phyloP scores from a whole-genome alignment of 2,888 invertebrate genomes.

The Drosophila monieri region DNA sequence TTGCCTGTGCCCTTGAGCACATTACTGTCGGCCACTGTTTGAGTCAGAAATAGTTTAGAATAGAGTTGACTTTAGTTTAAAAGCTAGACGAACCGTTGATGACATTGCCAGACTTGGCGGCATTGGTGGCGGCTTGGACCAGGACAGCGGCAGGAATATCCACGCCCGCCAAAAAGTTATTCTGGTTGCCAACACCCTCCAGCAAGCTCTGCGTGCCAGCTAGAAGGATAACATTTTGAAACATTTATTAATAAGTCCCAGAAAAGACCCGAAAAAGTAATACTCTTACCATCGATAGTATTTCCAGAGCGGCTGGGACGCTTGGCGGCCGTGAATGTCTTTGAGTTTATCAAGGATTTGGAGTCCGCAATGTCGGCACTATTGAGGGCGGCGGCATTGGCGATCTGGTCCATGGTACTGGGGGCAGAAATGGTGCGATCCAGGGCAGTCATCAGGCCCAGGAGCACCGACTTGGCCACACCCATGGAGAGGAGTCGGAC shows the following conservation, averaged over 20 bases:
- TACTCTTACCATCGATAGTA: not conserved
- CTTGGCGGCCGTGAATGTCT: conserved; percentile 36
- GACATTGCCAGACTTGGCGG: not conserved
- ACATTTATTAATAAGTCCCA: not conserved
- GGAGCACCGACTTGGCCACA: conserved; percentile 52
- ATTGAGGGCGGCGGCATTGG: conserved; percentile 25
- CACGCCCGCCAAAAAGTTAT: not conserved
- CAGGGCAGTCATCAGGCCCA: conserved; percentile 61
- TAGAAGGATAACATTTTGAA: not conserved
- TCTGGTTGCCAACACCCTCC: not conserved
- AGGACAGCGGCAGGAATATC: not conserved
- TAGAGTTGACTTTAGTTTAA: not conserved
- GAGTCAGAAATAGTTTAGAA: too few relatives aligned
- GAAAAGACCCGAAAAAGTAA: not conserved
- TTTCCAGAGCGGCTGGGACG: conserved; percentile 38
- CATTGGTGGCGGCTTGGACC: not conserved
- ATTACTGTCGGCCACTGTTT: not conserved
- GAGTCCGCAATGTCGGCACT: conserved; percentile 25
- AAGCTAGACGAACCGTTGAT: not conserved
- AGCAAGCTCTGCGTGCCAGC: not conserved
- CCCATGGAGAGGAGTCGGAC: conserved; percentile 66
- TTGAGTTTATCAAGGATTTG: not conserved
- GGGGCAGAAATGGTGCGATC: conserved; percentile 34
- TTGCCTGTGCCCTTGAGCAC: not conserved
- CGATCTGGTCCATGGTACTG: not conserved